These are phyloP conservation scores for Drosophila villosipedis DNA, from an alignment of 2,888 invertebrate species.

Conservation along the genomic window DNA sequence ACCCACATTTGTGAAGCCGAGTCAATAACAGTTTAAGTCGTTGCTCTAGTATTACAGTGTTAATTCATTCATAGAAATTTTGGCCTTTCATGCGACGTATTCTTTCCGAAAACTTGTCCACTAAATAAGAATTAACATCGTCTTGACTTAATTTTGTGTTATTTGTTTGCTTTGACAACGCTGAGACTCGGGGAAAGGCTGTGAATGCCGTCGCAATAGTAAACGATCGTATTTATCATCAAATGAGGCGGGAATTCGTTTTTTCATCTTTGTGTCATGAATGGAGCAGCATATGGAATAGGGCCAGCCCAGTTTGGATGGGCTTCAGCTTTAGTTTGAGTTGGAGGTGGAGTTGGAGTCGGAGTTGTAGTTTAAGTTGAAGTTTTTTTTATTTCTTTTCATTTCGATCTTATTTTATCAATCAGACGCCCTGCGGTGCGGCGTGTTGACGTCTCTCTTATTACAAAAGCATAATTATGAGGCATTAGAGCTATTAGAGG, in stretches of 20 bases:
- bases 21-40: conserved; percentile 2
- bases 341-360: neutral
- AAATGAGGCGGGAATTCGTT: neutral
- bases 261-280: conserved; percentile 32
- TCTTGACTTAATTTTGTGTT: conserved; percentile 42
- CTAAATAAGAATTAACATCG: conserved; percentile 77
- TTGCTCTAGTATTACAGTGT: conserved; percentile 12
- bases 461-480: conserved; percentile 73
- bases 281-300: conserved; percentile 19
- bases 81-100: conserved; percentile 6
- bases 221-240: conserved; percentile 75
- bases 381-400: conserved; percentile 2
- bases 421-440: conserved; percentile 74
- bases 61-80: conserved; percentile 49
- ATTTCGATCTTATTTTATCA: conserved; percentile 56
- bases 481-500: conserved; percentile 74
- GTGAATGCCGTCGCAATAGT: conserved; percentile 55
- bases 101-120: conserved; percentile 55
- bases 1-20: neutral
- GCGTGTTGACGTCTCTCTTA: conserved; percentile 79
- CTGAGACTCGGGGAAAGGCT: neutral
- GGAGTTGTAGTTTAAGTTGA: neutral
- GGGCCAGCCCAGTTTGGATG: no score
- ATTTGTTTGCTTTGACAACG: conserved; percentile 39
- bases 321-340: conserved; percentile 5